Conservation (phyloP, 2,888 invertebrate species). For the Nemapogon koenigi region DNA sequence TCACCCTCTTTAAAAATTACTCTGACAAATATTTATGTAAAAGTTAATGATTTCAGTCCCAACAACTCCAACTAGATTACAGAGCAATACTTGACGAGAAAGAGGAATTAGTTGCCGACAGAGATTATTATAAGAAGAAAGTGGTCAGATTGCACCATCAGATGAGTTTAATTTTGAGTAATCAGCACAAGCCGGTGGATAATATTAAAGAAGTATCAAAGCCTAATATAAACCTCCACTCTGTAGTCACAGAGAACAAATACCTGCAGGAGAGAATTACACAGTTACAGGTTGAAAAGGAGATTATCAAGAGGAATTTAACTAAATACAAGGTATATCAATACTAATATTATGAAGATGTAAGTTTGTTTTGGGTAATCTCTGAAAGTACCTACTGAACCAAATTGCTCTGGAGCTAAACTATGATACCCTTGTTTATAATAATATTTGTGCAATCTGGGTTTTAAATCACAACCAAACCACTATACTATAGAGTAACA, state of each 20-base stretch:
- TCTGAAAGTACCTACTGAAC: no score
- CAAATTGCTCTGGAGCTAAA: no score
- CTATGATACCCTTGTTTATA: no score
- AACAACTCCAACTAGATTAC: conserved; percentile 77
- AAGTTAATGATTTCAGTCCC: conserved; percentile 71
- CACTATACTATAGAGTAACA: no score
- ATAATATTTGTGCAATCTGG: no score
- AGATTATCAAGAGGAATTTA: conserved; percentile 73
- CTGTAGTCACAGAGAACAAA: conserved; percentile 82
- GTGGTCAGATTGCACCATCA: conserved; percentile 83
- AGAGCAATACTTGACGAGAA: conserved; percentile 84
- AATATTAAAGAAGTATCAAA: conserved; percentile 32
- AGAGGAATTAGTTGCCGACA: conserved; percentile 79
- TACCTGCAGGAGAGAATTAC: conserved; percentile 82
- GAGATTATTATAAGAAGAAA: conserved; percentile 85
- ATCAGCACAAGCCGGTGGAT: conserved; percentile 46
- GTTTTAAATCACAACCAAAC: no score
- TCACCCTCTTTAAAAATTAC: no score
- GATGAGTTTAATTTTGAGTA: conserved; percentile 68
- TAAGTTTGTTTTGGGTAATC: no score
- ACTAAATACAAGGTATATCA: conserved; percentile 78
- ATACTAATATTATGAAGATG: no score
- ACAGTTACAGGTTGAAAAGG: conserved; percentile 80
- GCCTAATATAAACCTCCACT: conserved; percentile 77
- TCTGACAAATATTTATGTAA: no score